These are phyloP conservation scores for Zingel zingel DNA, from an alignment of 2,113 vertebrate genomes.

Conservation along the genomic window DNA sequence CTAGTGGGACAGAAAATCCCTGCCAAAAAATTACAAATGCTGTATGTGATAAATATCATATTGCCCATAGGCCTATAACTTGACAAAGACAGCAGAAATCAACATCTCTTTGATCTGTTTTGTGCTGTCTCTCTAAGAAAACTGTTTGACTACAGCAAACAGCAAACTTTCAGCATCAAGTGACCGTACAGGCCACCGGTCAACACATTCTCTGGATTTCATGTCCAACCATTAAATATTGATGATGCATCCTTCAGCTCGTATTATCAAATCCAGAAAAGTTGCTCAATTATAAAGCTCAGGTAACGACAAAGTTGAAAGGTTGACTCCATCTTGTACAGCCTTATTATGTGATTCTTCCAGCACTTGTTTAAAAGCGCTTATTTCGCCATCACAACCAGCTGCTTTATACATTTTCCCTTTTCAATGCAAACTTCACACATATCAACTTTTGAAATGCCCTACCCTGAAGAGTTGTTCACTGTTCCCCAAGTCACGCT, in stretches of 20 bases:
- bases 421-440: background rate
- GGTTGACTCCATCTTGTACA: background rate
- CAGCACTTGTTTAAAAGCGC: background rate
- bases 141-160: constrained; percentile 2
- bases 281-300: constrained; percentile 11
- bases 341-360: background rate
- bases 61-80: background rate
- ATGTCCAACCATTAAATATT: constrained; percentile 32
- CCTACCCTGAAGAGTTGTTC: background rate
- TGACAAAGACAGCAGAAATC: constrained; percentile 2
- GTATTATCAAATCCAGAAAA: constrained; percentile 44
- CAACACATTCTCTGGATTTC: constrained; percentile 41
- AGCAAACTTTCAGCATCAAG: constrained; percentile 17
- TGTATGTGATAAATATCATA: background rate
- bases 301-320: background rate
- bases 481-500: background rate
- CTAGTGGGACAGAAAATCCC: background rate
- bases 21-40: background rate
- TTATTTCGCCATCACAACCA: background rate
- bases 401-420: background rate
- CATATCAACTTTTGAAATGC: constrained; percentile 1
- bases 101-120: background rate
- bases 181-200: constrained; percentile 3
- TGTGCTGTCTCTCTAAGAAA: constrained; percentile 5
- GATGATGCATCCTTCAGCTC: constrained; percentile 27